Evolutionary conservation across 2,888 invertebrate genomes (phyloP).

Genomic region (Lasioglossum pauxillum): DNA sequence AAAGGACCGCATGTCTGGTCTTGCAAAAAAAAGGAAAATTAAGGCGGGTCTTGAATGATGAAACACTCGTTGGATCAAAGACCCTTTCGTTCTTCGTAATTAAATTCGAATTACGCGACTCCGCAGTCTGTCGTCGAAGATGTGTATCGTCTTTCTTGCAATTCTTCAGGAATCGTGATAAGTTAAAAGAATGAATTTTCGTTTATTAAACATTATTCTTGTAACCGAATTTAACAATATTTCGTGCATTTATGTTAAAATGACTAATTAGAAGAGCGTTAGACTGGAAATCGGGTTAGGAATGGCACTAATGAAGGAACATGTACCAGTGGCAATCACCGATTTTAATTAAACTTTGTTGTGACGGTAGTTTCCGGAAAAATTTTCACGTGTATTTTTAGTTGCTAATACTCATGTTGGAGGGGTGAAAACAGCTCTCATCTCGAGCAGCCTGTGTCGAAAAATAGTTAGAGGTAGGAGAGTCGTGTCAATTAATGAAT

Average conservation of each 20-base stretch:
- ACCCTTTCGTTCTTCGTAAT: background rate
- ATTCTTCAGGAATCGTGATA: background rate
- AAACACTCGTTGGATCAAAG: background rate
- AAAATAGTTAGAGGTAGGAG: background rate
- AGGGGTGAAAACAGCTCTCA: background rate
- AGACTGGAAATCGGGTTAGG: background rate
- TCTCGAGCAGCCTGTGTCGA: background rate
- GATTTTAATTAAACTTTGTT: background rate
- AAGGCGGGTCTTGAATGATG: background rate
- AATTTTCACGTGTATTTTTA: background rate
- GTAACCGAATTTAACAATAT: background rate
- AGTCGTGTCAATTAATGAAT: background rate
- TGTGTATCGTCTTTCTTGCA: background rate
- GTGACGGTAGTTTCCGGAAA: background rate
- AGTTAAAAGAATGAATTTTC: background rate
- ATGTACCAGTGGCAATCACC: background rate
- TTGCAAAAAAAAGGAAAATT: background rate
- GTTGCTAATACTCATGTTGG: background rate
- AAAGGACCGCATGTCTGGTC: background rate
- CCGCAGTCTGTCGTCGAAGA: background rate
- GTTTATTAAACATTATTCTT: background rate
- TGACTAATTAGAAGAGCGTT: background rate
- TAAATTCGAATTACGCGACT: conserved; percentile 1
- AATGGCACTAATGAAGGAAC: background rate
- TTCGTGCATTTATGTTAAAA: background rate